Evolutionary conservation across 30 jellyfish, hydroid and myxozoan species (phyloP).

Genomic region (Haliclystus octoradiatus): DNA sequence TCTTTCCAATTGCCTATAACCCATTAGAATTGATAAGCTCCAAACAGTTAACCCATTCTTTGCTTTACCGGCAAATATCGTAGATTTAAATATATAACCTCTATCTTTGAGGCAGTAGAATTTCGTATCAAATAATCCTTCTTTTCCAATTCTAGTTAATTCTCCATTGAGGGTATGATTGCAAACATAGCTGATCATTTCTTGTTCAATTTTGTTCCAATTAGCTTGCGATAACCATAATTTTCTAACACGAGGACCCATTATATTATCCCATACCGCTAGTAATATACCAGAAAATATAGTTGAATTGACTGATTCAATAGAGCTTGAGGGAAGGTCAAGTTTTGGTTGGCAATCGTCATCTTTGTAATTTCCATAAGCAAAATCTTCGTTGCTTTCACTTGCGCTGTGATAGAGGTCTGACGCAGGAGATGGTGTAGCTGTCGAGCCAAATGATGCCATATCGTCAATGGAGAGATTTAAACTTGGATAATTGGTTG

Average conservation of each 20-base stretch:
- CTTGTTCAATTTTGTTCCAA: slow-evolving; percentile 28
- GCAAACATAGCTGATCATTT: slow-evolving; percentile 39
- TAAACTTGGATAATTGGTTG: too few relatives aligned
- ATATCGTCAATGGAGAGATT: too few relatives aligned
- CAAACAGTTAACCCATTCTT: slow-evolving; percentile 56
- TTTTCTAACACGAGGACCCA: slow-evolving; percentile 65
- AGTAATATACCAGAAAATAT: slow-evolving; percentile 49
- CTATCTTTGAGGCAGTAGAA: slow-evolving; percentile 58
- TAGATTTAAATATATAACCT: slow-evolving; percentile 54
- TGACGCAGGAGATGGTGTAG: too few relatives aligned
- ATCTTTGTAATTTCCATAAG: too few relatives aligned
- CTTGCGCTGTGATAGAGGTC: too few relatives aligned
- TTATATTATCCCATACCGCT: slow-evolving; percentile 77
- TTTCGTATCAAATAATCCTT: slow-evolving; percentile 43
- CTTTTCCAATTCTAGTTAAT: slow-evolving; percentile 60
- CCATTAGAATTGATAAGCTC: slow-evolving; percentile 61
- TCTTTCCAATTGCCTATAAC: slow-evolving; percentile 42
- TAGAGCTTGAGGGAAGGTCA: too few relatives aligned
- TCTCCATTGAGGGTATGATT: slow-evolving; percentile 87
- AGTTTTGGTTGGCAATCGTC: too few relatives aligned
- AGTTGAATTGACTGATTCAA: slow-evolving; percentile 37
- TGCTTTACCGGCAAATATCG: slow-evolving; percentile 46
- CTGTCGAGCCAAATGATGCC: too few relatives aligned
- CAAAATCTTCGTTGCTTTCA: too few relatives aligned
- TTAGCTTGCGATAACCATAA: slow-evolving; percentile 80